Evolutionary conservation across 2,113 vertebrate species (phyloP).

Genomic region (Seriola rivoliana): DNA sequence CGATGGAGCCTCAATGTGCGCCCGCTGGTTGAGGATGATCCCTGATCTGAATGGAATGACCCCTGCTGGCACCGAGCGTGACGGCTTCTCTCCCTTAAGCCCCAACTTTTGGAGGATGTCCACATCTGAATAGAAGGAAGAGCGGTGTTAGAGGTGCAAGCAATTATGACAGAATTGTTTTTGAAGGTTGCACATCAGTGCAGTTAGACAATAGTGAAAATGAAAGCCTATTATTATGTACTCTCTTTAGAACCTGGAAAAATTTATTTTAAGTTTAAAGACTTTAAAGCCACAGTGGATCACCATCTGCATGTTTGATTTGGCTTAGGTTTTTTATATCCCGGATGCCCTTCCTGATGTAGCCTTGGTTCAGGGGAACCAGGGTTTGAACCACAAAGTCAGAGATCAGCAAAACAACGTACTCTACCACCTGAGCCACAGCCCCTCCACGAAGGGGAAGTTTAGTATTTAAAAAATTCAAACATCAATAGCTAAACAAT

Average conservation of each 20-base stretch:
- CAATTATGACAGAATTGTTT: constrained; percentile 3
- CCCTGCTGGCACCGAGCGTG: constrained; percentile 86
- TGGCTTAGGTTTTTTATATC: no score
- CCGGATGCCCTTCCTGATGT: no score
- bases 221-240: neutral
- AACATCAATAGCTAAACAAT: neutral
- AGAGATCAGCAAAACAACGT: no score
- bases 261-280: neutral
- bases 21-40: constrained; percentile 94
- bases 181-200: constrained; percentile 19
- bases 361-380: no score
- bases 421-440: no score
- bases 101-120: constrained; percentile 95
- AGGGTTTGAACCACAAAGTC: no score
- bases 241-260: neutral
- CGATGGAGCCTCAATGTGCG: constrained; percentile 88
- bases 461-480: neutral
- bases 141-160: constrained; percentile 38
- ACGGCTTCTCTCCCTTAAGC: constrained; percentile 91
- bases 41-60: constrained; percentile 94
- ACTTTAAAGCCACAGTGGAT: neutral
- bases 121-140: constrained; percentile 87
- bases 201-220: neutral
- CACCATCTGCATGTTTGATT: no score
- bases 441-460: neutral